These are phyloP conservation scores for Melanotaenia parkinsoni DNA, from an alignment of 2,797 vertebrate species.

Conservation along the genomic window DNA sequence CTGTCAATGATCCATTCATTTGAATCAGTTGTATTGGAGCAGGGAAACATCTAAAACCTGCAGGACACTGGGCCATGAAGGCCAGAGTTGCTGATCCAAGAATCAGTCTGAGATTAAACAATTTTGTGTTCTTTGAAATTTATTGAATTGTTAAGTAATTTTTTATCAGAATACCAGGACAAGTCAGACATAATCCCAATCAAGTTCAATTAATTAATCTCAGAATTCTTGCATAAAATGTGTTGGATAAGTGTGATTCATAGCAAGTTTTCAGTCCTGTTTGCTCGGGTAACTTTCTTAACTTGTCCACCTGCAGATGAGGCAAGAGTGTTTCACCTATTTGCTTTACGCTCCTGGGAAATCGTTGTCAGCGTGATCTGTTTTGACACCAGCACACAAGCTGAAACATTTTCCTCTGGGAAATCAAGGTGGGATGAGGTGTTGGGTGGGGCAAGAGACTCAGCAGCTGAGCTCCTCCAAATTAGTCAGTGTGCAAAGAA, in stretches of 20 bases:
- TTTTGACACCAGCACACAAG: slow-evolving; percentile 45
- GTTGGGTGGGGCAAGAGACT: slow-evolving; percentile 16
- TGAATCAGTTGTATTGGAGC: not conserved
- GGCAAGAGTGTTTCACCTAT: slow-evolving; percentile 3
- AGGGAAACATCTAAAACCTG: not conserved
- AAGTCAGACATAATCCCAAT: too few relatives aligned
- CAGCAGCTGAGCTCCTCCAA: slow-evolving; percentile 22
- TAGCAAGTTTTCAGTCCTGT: not conserved
- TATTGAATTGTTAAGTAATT: not conserved
- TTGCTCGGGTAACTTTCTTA: not conserved
- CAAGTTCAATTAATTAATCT: too few relatives aligned
- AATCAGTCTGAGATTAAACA: not conserved
- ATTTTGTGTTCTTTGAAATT: not conserved
- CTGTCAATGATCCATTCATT: not conserved
- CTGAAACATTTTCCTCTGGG: slow-evolving; percentile 47
- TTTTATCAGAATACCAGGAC: not conserved
- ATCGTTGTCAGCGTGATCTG: slow-evolving; percentile 33
- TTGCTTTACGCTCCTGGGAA: slow-evolving; percentile 31
- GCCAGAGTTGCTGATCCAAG: not conserved
- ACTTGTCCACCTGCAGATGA: slow-evolving; percentile 13
- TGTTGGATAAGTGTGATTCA: not conserved
- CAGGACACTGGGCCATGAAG: not conserved
- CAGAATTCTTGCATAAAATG: not conserved
- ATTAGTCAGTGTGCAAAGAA: slow-evolving; percentile 10
- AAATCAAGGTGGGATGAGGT: slow-evolving; percentile 53